Conservation (phyloP, 30 jellyfish, hydroid and myxozoan species). For the Turritopsis rubra region DNA sequence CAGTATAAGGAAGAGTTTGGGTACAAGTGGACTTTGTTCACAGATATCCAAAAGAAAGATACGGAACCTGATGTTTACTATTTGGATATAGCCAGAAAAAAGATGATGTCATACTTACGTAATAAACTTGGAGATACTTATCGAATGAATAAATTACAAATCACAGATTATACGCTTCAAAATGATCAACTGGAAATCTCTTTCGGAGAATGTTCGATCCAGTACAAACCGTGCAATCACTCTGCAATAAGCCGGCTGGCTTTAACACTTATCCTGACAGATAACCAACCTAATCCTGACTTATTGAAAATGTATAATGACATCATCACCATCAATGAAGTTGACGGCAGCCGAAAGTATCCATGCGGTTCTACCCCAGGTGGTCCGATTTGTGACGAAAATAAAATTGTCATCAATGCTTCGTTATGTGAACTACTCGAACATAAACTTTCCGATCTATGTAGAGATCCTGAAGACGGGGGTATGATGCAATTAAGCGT, state of each 20-base stretch:
- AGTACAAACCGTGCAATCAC: constrained; percentile 18
- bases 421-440: constrained; percentile 18
- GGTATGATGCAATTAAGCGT: neutral
- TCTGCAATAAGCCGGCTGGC: neutral
- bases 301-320: neutral
- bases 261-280: neutral
- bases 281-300: neutral
- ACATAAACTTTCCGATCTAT: constrained; percentile 21
- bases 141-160: neutral
- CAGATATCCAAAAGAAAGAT: neutral
- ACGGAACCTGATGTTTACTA: constrained; percentile 20
- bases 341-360: neutral
- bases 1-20: constrained; percentile 6
- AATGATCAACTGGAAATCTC: neutral
- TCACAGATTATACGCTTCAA: neutral
- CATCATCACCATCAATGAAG: neutral
- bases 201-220: constrained; percentile 23
- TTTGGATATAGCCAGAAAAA: neutral
- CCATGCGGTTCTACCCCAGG: constrained; percentile 24
- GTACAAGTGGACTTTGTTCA: constrained; percentile 20
- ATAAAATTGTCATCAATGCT: constrained; percentile 5
- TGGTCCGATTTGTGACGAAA: constrained; percentile 21
- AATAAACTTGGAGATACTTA: neutral
- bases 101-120: neutral
- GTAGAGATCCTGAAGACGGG: constrained; percentile 27